Percentiles rank a stretch among this genome's conserved stretches.
phyloP scores from a whole-genome alignment of 2,888 invertebrate species.

The Microplitis deprimator region DNA sequence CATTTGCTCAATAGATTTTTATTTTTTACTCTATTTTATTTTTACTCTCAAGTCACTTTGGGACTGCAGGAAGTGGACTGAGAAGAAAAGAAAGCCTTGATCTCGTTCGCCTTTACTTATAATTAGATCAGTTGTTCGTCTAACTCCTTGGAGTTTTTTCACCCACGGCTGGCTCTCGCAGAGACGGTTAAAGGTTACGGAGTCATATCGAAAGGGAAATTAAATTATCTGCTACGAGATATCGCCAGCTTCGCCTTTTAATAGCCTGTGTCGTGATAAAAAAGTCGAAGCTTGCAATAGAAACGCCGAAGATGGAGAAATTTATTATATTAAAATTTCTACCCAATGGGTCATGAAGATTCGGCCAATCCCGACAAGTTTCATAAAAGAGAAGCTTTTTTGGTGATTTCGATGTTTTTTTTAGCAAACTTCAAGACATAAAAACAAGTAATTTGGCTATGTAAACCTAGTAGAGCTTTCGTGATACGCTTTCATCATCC shows the following conservation, averaged over 20 bases:
- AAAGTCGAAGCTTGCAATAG: neutral
- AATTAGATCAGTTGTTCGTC: neutral
- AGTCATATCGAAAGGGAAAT: neutral
- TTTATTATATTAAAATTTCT: too few relatives aligned
- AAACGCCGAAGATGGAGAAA: too few relatives aligned
- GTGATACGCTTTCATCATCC: neutral
- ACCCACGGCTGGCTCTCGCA: neutral
- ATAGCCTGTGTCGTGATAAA: neutral
- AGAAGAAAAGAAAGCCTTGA: neutral
- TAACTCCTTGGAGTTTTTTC: conserved; percentile 17
- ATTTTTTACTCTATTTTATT: neutral
- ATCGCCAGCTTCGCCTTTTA: neutral
- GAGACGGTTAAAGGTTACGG: neutral
- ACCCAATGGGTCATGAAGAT: too few relatives aligned
- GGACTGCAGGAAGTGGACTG: neutral
- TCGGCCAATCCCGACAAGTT: too few relatives aligned
- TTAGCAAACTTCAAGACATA: neutral
- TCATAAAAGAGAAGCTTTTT: too few relatives aligned
- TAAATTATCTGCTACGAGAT: neutral
- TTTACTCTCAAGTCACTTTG: conserved; percentile 1
- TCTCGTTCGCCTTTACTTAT: neutral
- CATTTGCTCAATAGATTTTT: neutral
- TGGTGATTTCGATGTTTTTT: neutral
- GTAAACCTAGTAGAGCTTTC: neutral
- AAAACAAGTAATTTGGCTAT: neutral